Evolutionary conservation across 2,113 vertebrate species (phyloP).

Genomic region (Nettapus auritus): DNA sequence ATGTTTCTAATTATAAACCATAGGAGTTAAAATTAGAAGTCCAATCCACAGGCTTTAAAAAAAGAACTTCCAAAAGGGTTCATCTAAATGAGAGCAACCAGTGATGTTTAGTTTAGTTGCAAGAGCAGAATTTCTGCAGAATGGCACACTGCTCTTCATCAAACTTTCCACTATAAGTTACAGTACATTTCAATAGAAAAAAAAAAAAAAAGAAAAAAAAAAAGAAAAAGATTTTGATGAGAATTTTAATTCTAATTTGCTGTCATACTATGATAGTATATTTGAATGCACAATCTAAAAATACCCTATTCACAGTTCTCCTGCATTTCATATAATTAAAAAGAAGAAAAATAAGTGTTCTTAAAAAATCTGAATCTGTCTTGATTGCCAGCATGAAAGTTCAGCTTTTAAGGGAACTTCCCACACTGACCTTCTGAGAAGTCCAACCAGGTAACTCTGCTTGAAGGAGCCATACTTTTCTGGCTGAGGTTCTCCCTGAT

Average conservation of each 20-base stretch:
- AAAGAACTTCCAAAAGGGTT: conserved; percentile 60
- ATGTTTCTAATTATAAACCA: conserved; percentile 77
- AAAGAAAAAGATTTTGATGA: background rate
- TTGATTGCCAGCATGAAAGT: conserved; percentile 18
- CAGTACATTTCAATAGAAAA: background rate
- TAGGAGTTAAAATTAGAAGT: conserved; percentile 76
- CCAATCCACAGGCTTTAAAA: conserved; percentile 56
- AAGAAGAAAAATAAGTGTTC: background rate
- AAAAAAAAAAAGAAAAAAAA: background rate
- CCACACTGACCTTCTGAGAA: conserved; percentile 7
- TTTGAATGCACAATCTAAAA: conserved; percentile 37
- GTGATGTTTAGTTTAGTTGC: conserved; percentile 1
- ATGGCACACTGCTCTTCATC: background rate
- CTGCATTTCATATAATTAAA: background rate
- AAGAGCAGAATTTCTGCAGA: background rate
- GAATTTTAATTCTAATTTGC: conserved; percentile 22
- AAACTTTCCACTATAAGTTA: background rate
- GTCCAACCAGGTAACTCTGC: background rate
- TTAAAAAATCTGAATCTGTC: conserved; percentile 20
- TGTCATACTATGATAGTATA: background rate
- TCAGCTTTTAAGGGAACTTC: conserved; percentile 22
- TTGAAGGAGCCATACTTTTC: background rate
- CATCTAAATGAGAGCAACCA: conserved; percentile 49
- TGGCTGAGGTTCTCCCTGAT: background rate
- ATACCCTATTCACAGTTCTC: conserved; percentile 23